Evolutionary conservation across 2,888 invertebrate species (phyloP).

Genomic region (Lepas anatifera): DNA sequence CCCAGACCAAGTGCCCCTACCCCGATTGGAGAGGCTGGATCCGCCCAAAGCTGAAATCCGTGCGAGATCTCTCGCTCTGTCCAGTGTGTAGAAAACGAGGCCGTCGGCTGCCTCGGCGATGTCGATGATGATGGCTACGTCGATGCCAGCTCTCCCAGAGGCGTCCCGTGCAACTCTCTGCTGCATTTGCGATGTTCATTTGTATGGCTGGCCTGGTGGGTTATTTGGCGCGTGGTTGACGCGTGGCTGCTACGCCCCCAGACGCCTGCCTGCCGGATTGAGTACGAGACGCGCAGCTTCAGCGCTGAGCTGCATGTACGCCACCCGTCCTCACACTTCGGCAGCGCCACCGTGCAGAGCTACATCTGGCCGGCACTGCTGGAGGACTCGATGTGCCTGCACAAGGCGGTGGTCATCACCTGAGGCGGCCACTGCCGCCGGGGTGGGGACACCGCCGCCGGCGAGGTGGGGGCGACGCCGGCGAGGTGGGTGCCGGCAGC

Average conservation of each 20-base stretch:
- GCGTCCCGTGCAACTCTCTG: too few relatives aligned
- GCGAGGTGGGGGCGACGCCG: neutral
- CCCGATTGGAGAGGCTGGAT: too few relatives aligned
- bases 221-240: too few relatives aligned
- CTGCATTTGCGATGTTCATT: too few relatives aligned
- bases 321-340: constrained; percentile 60
- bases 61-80: too few relatives aligned
- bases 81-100: too few relatives aligned
- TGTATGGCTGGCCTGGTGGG: too few relatives aligned
- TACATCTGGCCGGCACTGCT: constrained; percentile 80
- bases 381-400: constrained; percentile 56
- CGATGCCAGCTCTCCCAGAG: too few relatives aligned
- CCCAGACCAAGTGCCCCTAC: too few relatives aligned
- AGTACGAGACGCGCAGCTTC: constrained; percentile 47
- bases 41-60: too few relatives aligned
- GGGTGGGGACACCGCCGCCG: neutral
- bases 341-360: constrained; percentile 58
- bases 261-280: constrained; percentile 37
- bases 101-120: too few relatives aligned
- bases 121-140: too few relatives aligned
- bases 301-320: constrained; percentile 62
- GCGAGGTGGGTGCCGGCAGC: neutral
- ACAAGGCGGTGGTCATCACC: constrained; percentile 75
- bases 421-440: constrained; percentile 31
- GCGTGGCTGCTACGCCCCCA: constrained; percentile 28